phyloP scores from a whole-genome alignment of 1,140 invertebrate genomes.

The Diorhabda elongata region DNA sequence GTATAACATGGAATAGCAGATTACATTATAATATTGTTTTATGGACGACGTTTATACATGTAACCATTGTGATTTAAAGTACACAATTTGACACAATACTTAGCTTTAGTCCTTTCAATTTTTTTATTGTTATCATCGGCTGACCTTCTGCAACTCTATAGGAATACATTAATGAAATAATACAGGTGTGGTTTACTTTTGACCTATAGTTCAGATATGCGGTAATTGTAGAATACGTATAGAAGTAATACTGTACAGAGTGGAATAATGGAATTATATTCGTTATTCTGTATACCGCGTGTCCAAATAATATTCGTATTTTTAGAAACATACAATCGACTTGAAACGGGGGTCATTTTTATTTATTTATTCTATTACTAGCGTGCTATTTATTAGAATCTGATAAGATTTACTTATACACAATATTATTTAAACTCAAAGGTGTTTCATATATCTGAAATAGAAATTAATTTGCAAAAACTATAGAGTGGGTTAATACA shows the following conservation, averaged over 20 bases:
- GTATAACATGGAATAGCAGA: too few species aligned
- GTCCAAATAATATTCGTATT: too few species aligned
- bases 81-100: neutral
- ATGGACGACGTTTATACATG: neutral
- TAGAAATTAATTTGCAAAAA: too few species aligned
- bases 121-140: conserved; percentile 5
- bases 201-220: conserved; percentile 15
- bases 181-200: conserved; percentile 18
- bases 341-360: too few species aligned
- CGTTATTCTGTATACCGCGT: too few species aligned
- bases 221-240: conserved; percentile 6
- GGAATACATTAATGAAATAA: conserved; percentile 13
- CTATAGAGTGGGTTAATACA: too few species aligned
- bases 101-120: neutral
- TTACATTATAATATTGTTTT: neutral
- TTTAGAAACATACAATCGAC: too few species aligned
- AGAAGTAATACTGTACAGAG: conserved; percentile 3
- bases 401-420: too few species aligned
- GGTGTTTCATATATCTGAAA: too few species aligned
- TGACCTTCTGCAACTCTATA: conserved; percentile 6
- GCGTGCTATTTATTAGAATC: too few species aligned
- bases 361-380: too few species aligned
- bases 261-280: neutral
- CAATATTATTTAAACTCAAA: too few species aligned
- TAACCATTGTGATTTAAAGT: neutral